phyloP scores from a whole-genome alignment of 53 echinoderm and acorn worm genomes.

The Actinopyga echinites region DNA sequence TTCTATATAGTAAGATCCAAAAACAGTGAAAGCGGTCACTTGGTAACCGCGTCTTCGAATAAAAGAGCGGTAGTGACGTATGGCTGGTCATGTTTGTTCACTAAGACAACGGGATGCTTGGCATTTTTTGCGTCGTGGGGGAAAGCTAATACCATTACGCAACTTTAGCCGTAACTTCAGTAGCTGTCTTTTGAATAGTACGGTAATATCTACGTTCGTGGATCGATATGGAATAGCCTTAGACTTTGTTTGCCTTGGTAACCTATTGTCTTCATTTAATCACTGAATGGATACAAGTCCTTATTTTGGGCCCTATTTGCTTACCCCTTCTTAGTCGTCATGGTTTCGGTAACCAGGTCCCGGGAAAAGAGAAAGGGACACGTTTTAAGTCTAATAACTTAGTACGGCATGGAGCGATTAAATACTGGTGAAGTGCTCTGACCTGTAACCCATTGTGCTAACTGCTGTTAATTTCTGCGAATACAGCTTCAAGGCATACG shows the following conservation, averaged over 20 bases:
- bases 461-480: too few relatives aligned
- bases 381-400: too few relatives aligned
- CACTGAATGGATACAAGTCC: too few relatives aligned
- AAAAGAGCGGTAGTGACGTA: conserved; percentile 12
- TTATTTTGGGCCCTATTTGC: too few relatives aligned
- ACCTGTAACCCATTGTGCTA: too few relatives aligned
- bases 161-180: background rate
- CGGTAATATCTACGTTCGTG: background rate
- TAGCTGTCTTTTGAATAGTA: background rate
- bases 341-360: too few relatives aligned
- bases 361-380: too few relatives aligned
- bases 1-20: too few relatives aligned
- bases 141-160: conserved; percentile 4
- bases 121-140: background rate
- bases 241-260: background rate
- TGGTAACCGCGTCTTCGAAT: background rate
- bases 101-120: background rate
- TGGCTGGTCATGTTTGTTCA: background rate
- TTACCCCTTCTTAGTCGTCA: too few relatives aligned
- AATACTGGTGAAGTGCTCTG: too few relatives aligned
- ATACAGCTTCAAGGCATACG: too few relatives aligned
- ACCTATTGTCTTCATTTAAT: background rate
- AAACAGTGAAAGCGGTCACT: background rate
- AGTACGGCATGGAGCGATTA: too few relatives aligned
- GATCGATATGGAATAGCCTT: background rate